Conservation (phyloP, 1,140 invertebrate genomes). For the Lasioglossum baleicum region DNA sequence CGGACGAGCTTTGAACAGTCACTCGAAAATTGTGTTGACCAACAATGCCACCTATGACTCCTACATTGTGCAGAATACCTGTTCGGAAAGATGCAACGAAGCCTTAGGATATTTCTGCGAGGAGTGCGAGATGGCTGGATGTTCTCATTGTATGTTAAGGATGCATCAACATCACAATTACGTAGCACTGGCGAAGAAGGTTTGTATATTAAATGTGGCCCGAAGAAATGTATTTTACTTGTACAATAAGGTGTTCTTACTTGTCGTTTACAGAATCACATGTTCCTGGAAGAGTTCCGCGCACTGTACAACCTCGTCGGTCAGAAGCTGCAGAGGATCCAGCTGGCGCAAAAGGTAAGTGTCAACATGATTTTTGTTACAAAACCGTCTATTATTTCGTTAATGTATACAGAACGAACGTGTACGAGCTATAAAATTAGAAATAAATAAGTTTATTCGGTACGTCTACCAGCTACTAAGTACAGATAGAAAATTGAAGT, state of each 20-base stretch:
- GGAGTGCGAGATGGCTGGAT: slow-evolving; percentile 68
- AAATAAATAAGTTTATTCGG: slow-evolving; percentile 73
- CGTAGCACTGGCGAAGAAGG: slow-evolving; percentile 38
- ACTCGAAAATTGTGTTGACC: slow-evolving; percentile 47
- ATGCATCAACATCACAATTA: slow-evolving; percentile 68
- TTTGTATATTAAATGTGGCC: slow-evolving; percentile 37
- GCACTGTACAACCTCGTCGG: not conserved
- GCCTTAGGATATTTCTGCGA: slow-evolving; percentile 70
- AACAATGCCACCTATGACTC: not conserved
- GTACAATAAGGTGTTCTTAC: slow-evolving; percentile 35
- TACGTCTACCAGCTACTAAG: slow-evolving; percentile 53
- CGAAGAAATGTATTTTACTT: slow-evolving; percentile 10
- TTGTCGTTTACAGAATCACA: slow-evolving; percentile 60
- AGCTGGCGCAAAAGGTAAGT: slow-evolving; percentile 61
- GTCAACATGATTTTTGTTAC: not conserved
- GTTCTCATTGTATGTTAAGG: slow-evolving; percentile 72
- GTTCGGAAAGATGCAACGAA: slow-evolving; percentile 49
- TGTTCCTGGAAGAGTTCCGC: slow-evolving; percentile 39
- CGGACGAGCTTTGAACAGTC: slow-evolving; percentile 61
- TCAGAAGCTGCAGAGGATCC: slow-evolving; percentile 33
- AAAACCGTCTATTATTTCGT: not conserved
- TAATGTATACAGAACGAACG: slow-evolving; percentile 20
- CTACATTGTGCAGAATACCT: slow-evolving; percentile 42
- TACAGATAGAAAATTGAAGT: slow-evolving; percentile 8
- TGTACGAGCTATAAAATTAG: slow-evolving; percentile 38